A percentile compares a stretch with the other conserved stretches of the same genome.
phyloP scores from a whole-genome alignment of 2,113 vertebrate species.

The Podarcis raffonei region DNA sequence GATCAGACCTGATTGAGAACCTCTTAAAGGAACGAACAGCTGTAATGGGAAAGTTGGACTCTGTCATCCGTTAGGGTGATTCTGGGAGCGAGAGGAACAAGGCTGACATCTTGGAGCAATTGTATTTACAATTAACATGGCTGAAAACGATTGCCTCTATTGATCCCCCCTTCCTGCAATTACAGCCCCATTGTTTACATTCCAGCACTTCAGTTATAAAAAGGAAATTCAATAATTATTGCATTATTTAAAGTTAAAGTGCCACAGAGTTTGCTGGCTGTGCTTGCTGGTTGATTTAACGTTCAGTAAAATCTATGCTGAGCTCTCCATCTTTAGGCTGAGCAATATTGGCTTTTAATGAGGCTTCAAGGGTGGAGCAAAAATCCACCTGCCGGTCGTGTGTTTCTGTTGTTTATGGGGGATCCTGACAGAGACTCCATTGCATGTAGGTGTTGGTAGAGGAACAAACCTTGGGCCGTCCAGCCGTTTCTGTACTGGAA shows the following conservation, averaged over 20 bases:
- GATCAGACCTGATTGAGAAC: constrained; percentile 99
- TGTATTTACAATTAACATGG: constrained; percentile 98
- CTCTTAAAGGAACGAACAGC: constrained; percentile 94
- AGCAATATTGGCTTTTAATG: constrained; percentile 83
- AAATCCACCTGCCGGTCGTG: constrained; percentile 29
- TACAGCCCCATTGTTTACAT: constrained; percentile 99
- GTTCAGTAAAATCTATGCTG: constrained; percentile 82
- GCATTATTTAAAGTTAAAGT: constrained; percentile 99
- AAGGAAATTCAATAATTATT: constrained; percentile 99
- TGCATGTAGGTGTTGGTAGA: no score
- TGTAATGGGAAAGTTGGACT: constrained; percentile 94
- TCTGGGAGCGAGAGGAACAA: constrained; percentile 86
- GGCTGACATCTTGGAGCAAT: constrained; percentile 90
- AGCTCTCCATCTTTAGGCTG: constrained; percentile 80
- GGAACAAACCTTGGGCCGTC: neutral
- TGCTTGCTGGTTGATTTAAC: constrained; percentile 84
- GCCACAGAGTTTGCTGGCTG: constrained; percentile 91
- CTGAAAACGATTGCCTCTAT: constrained; percentile 98
- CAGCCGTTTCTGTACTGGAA: neutral
- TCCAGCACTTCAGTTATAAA: constrained; percentile 98
- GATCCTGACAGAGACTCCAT: neutral
- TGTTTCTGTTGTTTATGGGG: constrained; percentile 46
- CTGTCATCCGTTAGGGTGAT: constrained; percentile 90
- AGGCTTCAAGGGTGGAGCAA: constrained; percentile 71
- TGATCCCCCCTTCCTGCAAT: constrained; percentile 98